A percentile compares a stretch with the other conserved stretches of the same genome.
Evolutionary conservation across 2,113 vertebrate genomes (phyloP).

Genomic region (Charadrius vociferus): DNA sequence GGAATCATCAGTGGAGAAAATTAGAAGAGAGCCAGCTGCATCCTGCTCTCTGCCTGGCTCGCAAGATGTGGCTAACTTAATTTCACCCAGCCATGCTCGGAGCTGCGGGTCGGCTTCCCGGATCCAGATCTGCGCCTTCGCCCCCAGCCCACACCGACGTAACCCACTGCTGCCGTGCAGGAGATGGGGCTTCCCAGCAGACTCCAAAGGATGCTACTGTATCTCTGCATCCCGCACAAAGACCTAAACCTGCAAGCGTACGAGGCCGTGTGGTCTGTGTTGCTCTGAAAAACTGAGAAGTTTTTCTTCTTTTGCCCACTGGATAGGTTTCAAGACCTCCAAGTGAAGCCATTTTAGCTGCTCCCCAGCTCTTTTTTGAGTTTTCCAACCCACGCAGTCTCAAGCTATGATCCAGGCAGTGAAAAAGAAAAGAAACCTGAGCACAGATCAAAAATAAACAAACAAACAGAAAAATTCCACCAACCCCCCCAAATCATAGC

Average conservation of each 20-base stretch:
- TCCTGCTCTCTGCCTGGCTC: neutral
- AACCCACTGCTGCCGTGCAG: neutral
- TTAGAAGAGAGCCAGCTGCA: neutral
- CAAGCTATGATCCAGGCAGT: neutral
- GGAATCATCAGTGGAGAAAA: neutral
- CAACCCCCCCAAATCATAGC: neutral
- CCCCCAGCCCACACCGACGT: fast-evolving
- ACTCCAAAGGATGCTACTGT: neutral
- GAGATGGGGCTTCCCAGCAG: neutral
- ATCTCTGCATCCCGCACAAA: neutral
- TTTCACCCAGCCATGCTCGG: neutral
- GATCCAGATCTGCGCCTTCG: neutral
- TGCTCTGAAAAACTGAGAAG: neutral
- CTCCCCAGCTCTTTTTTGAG: neutral
- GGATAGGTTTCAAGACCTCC: neutral
- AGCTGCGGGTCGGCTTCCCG: fast-evolving
- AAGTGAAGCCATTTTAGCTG: neutral
- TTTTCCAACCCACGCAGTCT: neutral
- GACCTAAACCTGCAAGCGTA: neutral
- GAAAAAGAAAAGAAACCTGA: neutral
- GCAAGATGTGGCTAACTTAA: neutral
- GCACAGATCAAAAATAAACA: neutral
- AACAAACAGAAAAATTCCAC: neutral
- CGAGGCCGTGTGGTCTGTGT: fast-evolving
- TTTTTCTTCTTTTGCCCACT: neutral